phyloP scores from a whole-genome alignment of 1,140 invertebrate genomes.

The Pachypsylla venusta region DNA sequence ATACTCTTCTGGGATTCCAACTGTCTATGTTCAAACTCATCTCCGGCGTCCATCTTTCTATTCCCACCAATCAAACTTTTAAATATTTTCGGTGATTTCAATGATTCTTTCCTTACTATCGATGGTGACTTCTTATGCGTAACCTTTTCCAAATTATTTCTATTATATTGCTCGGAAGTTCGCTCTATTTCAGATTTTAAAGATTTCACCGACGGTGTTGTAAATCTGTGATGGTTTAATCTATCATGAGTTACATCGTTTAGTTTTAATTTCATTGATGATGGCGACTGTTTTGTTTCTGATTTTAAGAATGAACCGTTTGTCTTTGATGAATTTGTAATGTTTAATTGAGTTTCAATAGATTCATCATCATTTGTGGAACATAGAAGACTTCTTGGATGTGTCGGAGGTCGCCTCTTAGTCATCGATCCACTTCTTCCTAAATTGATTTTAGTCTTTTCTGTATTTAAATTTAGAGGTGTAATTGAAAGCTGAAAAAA shows the following conservation, averaged over 20 bases:
- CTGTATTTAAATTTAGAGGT: slow-evolving; percentile 34
- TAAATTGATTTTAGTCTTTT: slow-evolving; percentile 35
- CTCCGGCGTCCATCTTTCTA: not conserved
- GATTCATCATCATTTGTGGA: not conserved
- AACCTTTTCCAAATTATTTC: too few species aligned
- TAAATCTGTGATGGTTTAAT: not conserved
- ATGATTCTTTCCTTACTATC: not conserved
- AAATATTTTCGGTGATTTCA: not conserved
- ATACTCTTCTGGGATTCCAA: not conserved
- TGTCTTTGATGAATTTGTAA: not conserved
- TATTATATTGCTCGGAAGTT: not conserved
- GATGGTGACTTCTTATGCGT: not conserved
- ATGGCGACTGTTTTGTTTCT: not conserved
- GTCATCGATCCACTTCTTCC: slow-evolving; percentile 33
- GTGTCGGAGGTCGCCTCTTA: slow-evolving; percentile 32
- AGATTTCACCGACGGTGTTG: not conserved
- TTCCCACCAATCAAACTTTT: not conserved
- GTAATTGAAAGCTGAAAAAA: slow-evolving; percentile 35
- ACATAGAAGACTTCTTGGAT: slow-evolving; percentile 27
- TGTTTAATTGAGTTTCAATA: not conserved
- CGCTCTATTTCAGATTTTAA: not conserved
- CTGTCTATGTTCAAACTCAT: not conserved
- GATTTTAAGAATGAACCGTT: not conserved
- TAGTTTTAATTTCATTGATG: not conserved
- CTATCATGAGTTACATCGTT: not conserved